Evolutionary conservation across 1,140 invertebrate species (phyloP), one percentile per base, ranked within the genome.

Genomic region (Eubasilissa regina): DNA sequence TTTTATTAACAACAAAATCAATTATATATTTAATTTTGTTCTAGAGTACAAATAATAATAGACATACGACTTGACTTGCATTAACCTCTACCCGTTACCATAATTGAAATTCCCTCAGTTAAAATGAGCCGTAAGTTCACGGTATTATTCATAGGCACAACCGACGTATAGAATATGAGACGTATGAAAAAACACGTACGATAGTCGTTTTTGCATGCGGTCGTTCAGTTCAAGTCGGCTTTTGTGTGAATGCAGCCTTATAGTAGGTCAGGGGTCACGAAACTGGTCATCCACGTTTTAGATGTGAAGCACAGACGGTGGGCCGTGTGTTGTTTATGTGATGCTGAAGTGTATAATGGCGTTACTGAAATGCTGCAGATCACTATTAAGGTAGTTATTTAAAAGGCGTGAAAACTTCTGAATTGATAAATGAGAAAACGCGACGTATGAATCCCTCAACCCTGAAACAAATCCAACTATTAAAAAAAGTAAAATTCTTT

Each of bases 91-190:
- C 11, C 68, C 68, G 68, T 73, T 73, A 73, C 21, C 48, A 35
- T 73, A 73, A 73, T 73, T 73, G 68, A 73, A 73, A 73, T 55
- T 73, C 68, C 17, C 56, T 68, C 60, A n/a, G 60, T 64, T 64
- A 25, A 64, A 64, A 64, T 64, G 10, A 43, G 60, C 60, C 60
- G 55, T 58, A 58, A 21, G 55, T 58, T 58, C 21, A 58, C 55
- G 3, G 17, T 15, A 15, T 58, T 58, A 58, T 58, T 58, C 55
- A 58, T 58, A 15, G 55, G 15, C 17, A 9, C 55, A 35, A 6
- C 25, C 25, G 6, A 6, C 25, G 25, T 35, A 21, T 58, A 58
- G 55, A 58, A 58, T 58, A 58, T 17, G 15, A 58, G 60, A 64
- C n/a, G 60, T 64, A 64, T 3, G 55, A 58, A 64, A 64, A 64